A percentile compares a stretch with the other conserved stretches of the same genome.
These are phyloP conservation scores for Montipora cactus DNA, from an alignment of 64 coral and sea anemone species.

Conservation along the genomic window DNA sequence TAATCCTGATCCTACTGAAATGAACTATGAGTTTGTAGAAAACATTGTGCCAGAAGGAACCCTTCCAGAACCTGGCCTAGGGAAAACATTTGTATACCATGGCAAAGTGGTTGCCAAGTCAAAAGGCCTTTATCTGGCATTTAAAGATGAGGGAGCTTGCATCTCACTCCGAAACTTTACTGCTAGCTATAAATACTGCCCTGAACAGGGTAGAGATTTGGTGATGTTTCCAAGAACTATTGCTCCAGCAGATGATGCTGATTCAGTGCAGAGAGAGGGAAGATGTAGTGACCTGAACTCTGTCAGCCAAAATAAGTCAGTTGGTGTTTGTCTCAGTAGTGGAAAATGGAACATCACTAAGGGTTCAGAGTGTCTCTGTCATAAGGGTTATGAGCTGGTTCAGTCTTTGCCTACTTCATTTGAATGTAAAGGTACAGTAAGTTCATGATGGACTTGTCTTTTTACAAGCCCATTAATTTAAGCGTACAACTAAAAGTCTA, in stretches of 20 bases:
- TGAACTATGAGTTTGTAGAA: no score
- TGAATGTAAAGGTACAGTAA: background rate
- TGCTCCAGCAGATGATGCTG: conserved; percentile 19
- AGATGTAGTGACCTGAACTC: background rate
- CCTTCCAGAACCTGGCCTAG: background rate
- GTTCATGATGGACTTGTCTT: no score
- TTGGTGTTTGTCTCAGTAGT: conserved; percentile 34
- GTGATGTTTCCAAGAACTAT: conserved; percentile 42
- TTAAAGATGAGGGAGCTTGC: conserved; percentile 61
- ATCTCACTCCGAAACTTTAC: background rate
- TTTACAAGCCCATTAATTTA: no score
- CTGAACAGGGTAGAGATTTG: background rate
- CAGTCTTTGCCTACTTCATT: background rate
- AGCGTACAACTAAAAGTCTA: no score
- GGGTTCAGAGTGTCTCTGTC: conserved; percentile 14
- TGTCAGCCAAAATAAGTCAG: background rate
- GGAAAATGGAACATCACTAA: conserved; percentile 60
- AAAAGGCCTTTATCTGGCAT: conserved; percentile 14
- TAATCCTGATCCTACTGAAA: background rate
- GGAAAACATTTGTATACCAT: background rate
- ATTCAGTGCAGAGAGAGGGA: conserved; percentile 5
- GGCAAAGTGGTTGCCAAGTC: background rate
- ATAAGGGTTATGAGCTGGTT: conserved; percentile 17
- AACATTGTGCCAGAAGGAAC: background rate
- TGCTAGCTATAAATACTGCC: conserved; percentile 32